These are phyloP conservation scores for Brachionus koreanus DNA, from an alignment of 1,140 invertebrate species.

Conservation along the genomic window DNA sequence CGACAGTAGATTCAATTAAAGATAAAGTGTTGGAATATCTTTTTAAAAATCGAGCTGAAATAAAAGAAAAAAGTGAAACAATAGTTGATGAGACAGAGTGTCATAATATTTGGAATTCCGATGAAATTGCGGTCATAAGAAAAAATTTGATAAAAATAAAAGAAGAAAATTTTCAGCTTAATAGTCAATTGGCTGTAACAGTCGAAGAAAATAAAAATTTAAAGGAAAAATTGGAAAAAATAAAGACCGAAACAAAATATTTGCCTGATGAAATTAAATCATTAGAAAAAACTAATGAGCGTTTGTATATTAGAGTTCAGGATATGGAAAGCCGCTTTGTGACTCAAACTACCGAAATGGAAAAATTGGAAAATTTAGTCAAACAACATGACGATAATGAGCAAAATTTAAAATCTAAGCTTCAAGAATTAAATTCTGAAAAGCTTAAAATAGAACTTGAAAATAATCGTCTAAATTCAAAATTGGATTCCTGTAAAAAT, in stretches of 20 bases:
- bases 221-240: background rate
- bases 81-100: background rate
- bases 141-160: constrained; percentile 26
- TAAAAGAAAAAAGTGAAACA: background rate
- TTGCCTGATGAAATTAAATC: constrained; percentile 34
- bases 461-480: background rate
- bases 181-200: background rate
- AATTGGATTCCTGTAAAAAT: background rate
- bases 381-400: background rate
- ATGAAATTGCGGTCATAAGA: background rate
- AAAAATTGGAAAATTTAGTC: background rate
- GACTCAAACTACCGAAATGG: background rate
- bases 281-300: constrained; percentile 35
- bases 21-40: constrained; percentile 36
- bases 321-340: constrained; percentile 20
- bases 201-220: background rate
- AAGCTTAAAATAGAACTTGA: constrained; percentile 21
- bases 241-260: background rate
- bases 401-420: background rate
- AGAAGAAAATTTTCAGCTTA: constrained; percentile 24
- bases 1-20: constrained; percentile 15
- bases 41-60: background rate
- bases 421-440: background rate
- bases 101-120: constrained; percentile 21
- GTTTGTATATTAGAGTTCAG: constrained; percentile 20